These are phyloP conservation scores for Holcopasites calliopsidis DNA, from an alignment of 1,140 invertebrate species.

Conservation along the genomic window DNA sequence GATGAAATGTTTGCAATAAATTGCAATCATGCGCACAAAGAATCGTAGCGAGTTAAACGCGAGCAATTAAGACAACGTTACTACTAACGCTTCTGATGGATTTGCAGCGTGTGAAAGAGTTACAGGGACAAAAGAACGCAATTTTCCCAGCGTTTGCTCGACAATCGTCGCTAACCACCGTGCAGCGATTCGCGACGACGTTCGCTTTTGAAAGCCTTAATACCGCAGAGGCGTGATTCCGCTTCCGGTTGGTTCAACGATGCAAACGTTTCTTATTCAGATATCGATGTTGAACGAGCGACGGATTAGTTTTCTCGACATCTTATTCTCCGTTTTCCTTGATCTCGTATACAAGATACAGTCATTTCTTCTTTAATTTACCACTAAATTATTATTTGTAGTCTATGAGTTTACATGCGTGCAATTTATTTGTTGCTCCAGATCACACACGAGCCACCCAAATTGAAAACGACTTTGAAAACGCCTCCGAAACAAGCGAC, in stretches of 20 bases:
- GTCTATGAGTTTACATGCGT: no score
- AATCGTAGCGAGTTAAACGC: neutral
- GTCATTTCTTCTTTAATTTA: no score
- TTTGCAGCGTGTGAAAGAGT: neutral
- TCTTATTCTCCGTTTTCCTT: neutral
- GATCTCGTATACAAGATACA: no score
- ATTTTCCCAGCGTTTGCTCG: conserved; percentile 12
- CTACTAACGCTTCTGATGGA: neutral
- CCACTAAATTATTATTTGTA: no score
- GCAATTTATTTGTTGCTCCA: neutral
- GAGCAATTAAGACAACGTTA: neutral
- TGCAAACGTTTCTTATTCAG: neutral
- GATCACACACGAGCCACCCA: conserved; percentile 76
- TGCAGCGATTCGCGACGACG: conserved; percentile 20
- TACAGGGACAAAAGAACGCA: neutral
- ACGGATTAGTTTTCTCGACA: conserved; percentile 22
- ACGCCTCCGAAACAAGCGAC: conserved; percentile 88
- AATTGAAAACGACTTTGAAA: conserved; percentile 77
- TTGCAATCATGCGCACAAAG: no score
- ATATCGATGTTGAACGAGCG: conserved; percentile 27
- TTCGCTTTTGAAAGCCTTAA: conserved; percentile 22
- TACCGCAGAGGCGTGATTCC: conserved; percentile 43
- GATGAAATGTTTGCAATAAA: no score
- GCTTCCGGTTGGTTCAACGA: conserved; percentile 47
- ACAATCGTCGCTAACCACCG: conserved; percentile 20